Evolutionary conservation across 1,140 invertebrate genomes (phyloP), one percentile per base, ranked within the genome.

Genomic region (Hylyphantes graminicola): DNA sequence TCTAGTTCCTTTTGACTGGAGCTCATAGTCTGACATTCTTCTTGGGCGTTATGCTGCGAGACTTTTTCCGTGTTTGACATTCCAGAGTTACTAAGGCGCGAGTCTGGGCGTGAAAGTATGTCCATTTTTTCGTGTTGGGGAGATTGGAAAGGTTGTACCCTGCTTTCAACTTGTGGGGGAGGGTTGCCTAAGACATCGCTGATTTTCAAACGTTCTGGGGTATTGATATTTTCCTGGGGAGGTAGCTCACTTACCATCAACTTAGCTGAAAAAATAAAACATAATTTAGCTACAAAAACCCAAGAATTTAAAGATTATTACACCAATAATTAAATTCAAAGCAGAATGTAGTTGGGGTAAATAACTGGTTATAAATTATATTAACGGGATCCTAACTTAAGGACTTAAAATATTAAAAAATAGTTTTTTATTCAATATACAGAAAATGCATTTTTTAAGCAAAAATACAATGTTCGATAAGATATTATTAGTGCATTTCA

Each of bases 81-180:
- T 13, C 11, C 15, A 75, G 48, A 75, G 12, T 61, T 48, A n/a
- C 61, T 75, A 59, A 13, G 7, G 8, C 35, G 72, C 15, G 53
- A 15, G 15, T 57, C 54, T 51, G 72, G 51, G 12, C 53, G 17
- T 59, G 53, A 57, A 35, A 74, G 68, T 3, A 35, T 10, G 35
- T 74, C 72, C 19, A 74, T 59, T 35, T 74, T 74, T n/a, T 74
- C 54, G 15, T 74, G 72, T 21, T 57, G 53, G 21, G 72, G 72
- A 15, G 72, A 57, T 61, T 35, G 35, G 21, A 70, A 70, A 9
- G 50, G n/a, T 17, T 70, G 68, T 5, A 53, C 15, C 4, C 50
- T 53, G 19, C n/a, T 74, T 72, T 51, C 68, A n/a, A 72, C 53
- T 19, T 50, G 48, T 51, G 68, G 48, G 2, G 72, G 21, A 35